Base-by-base conservation (phyloP, 2,113 vertebrate species). In the Caranx ignobilis region DNA sequence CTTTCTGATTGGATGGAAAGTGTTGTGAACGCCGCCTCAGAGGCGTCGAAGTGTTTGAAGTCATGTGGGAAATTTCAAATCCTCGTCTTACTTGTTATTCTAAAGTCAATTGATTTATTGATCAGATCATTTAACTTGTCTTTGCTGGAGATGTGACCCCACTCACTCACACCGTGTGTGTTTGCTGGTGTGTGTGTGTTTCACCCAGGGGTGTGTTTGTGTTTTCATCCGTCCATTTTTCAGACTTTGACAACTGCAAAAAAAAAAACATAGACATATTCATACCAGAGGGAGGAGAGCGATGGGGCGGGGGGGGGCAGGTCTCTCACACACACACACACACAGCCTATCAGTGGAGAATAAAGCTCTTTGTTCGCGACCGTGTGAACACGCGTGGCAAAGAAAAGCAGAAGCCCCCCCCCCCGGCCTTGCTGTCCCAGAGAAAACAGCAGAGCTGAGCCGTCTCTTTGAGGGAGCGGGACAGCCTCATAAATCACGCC, bases 401-500 rank as follows among this genome's bases (percentile, higher is more conserved):
- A 89, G 86, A 79, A 79, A 89, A 88, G 84, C 84, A 87, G 77
- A 82, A 34, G 43, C 72, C 84, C 60, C 71, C 85, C 61, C 63
- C 71, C 85, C 61, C 63, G 32, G 76, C 65, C 82, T 45, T 31
- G 54, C 41, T 39, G 48, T 74, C 83, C 80, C 69, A 82, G 88
- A 81, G 79, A 88, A 93, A 93, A 92, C 87, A 91, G 50, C 18
- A 32, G 81, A 71, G 73, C 43, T 83, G 32, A 85, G 82, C 31
- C 52, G 72, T 60, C 62, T 77, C 84, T 85, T 82, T 90, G 86
- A 86, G 68, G 15, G 72, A 61, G 67, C 2, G 6, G 60, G 83
- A 81, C 81, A 85, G 74, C 71, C 84, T 89, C 86, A 90, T 93
- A 89, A 93, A 93, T 94, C 93, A 93, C 81, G 1, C 11, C 32